phyloP scores from a whole-genome alignment of 1,140 invertebrate genomes.

The Linepithema humile region DNA sequence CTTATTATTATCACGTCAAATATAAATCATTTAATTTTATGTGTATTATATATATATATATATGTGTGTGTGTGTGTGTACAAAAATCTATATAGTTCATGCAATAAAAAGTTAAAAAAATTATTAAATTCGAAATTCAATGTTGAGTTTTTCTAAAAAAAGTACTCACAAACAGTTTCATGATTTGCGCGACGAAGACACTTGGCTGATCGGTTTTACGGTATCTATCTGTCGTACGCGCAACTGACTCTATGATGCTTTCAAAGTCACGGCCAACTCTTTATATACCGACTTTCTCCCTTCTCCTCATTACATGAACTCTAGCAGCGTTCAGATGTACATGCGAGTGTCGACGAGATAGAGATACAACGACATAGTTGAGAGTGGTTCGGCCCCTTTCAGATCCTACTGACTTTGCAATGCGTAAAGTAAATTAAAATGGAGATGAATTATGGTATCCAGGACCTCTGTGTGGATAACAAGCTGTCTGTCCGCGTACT shows the following conservation, averaged over 20 bases:
- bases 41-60: too few relatives aligned
- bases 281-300: constrained; percentile 84
- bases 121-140: background rate
- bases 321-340: constrained; percentile 12
- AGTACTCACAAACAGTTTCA: constrained; percentile 80
- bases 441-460: background rate
- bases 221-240: constrained; percentile 26
- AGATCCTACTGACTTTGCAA: background rate
- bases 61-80: too few relatives aligned
- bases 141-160: background rate
- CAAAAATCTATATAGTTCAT: too few relatives aligned
- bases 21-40: too few relatives aligned
- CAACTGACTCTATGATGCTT: constrained; percentile 75
- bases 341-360: background rate
- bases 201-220: constrained; percentile 16
- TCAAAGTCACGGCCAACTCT: constrained; percentile 83
- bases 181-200: constrained; percentile 65
- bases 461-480: background rate
- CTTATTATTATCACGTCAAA: too few relatives aligned
- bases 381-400: background rate
- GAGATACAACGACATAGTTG: background rate
- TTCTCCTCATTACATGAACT: constrained; percentile 75
- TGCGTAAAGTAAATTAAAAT: constrained; percentile 9
- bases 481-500: background rate
- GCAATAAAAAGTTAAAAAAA: background rate